phyloP scores from a whole-genome alignment of 2,888 invertebrate genomes.

The Nezara viridula region DNA sequence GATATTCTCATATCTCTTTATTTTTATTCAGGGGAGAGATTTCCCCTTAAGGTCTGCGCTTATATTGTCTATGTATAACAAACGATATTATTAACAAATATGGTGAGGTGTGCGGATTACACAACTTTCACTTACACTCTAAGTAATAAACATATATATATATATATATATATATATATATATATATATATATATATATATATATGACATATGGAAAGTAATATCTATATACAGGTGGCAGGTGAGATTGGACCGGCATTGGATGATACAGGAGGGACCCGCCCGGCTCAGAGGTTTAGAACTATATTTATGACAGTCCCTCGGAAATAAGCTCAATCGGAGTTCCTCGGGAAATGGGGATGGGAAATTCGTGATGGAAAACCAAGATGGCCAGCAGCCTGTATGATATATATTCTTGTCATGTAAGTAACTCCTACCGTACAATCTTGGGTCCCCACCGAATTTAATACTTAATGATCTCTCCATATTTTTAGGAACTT shows the following conservation, averaged over 20 bases:
- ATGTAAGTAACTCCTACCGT: background rate
- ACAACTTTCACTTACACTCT: too few relatives aligned
- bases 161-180: too few relatives aligned
- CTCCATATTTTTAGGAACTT: background rate
- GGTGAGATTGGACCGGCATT: background rate
- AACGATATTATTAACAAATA: too few relatives aligned
- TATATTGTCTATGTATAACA: too few relatives aligned
- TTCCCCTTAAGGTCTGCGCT: too few relatives aligned
- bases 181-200: too few relatives aligned
- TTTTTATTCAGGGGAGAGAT: too few relatives aligned
- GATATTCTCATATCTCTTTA: too few relatives aligned
- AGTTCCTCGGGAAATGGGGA: background rate
- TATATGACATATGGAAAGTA: background rate
- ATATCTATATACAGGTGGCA: background rate
- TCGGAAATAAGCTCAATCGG: conserved; percentile 11
- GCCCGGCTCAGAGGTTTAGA: background rate
- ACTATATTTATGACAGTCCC: background rate
- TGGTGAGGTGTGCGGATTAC: too few relatives aligned
- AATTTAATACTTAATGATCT: background rate
- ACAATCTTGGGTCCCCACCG: background rate
- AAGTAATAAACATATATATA: too few relatives aligned
- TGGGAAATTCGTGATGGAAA: background rate
- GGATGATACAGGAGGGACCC: background rate
- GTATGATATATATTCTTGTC: background rate
- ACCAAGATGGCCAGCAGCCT: background rate